A percentile compares a stretch with the other conserved stretches of the same genome.
Conservation (phyloP, 2,113 vertebrate genomes). For the Lophochroa leadbeateri region DNA sequence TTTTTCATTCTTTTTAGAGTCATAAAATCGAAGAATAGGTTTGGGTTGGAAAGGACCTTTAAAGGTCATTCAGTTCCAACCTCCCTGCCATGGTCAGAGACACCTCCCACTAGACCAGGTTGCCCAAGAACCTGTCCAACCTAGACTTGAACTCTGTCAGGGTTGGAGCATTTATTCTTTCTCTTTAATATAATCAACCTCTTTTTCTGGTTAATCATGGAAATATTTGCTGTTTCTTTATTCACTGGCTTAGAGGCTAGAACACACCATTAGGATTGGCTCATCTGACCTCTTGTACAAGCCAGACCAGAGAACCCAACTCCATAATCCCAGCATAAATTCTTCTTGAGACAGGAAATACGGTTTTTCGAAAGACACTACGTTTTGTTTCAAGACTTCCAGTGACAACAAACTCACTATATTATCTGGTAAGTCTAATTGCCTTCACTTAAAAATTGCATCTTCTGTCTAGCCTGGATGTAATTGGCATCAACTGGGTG, state of each 20-base stretch:
- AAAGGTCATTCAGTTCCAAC: not conserved
- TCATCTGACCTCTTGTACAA: not conserved
- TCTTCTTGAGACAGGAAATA: not conserved
- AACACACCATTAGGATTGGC: not conserved
- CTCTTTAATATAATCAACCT: not conserved
- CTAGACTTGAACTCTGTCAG: not conserved
- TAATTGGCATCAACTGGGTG: not conserved
- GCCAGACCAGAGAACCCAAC: not conserved
- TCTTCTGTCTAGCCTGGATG: not conserved
- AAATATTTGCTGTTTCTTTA: not conserved
- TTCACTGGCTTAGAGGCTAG: not conserved
- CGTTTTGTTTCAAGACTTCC: not conserved
- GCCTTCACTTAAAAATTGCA: not conserved
- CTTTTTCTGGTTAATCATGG: not conserved
- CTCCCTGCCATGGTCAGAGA: not conserved
- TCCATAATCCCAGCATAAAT: not conserved
- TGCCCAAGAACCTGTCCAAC: not conserved
- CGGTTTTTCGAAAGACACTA: not conserved
- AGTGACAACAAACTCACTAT: not conserved
- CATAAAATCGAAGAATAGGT: not conserved
- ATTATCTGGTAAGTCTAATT: not conserved
- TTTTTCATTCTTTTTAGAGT: not conserved
- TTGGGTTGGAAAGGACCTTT: not conserved
- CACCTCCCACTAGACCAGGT: not conserved
- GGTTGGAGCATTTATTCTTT: not conserved